Conservation (phyloP, 2,797 vertebrate genomes). For the Ambastaia sidthimunki region DNA sequence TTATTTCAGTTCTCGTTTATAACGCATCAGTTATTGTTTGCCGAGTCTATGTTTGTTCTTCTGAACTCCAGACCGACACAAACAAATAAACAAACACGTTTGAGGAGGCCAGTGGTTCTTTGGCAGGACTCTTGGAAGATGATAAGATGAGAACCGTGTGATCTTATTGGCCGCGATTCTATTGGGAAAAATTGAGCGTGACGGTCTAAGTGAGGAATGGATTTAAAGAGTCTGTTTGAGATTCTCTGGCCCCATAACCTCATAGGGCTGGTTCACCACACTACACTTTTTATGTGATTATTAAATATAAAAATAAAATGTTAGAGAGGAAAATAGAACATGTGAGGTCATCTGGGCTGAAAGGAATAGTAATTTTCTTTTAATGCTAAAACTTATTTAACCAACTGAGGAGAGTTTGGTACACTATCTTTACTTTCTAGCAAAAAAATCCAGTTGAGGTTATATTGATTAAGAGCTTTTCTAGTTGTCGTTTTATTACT, state of each 20-base stretch:
- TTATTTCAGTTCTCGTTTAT: constrained; percentile 61
- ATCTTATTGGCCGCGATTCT: background rate
- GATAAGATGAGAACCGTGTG: constrained; percentile 34
- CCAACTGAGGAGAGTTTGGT: constrained; percentile 12
- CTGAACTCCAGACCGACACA: constrained; percentile 62
- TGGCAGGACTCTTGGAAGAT: constrained; percentile 27
- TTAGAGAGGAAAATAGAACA: constrained; percentile 32
- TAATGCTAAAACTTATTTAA: background rate
- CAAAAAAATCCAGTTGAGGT: constrained; percentile 8
- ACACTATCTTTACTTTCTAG: constrained; percentile 5
- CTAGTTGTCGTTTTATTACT: background rate
- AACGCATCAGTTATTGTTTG: constrained; percentile 72
- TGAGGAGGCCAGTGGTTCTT: background rate
- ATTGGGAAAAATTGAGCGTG: constrained; percentile 24
- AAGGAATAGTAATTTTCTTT: constrained; percentile 26
- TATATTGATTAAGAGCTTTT: background rate
- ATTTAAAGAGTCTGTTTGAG: constrained; percentile 24
- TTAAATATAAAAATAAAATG: constrained; percentile 44
- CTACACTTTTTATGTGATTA: constrained; percentile 29
- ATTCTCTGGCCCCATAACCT: constrained; percentile 29
- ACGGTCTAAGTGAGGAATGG: constrained; percentile 21
- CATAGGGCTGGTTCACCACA: constrained; percentile 40
- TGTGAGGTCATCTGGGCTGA: constrained; percentile 35
- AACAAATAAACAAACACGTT: constrained; percentile 74
- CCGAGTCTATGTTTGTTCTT: constrained; percentile 62